Base-by-base conservation (phyloP, 2,888 invertebrate species). In the Drepanosiphum platanoidis region DNA sequence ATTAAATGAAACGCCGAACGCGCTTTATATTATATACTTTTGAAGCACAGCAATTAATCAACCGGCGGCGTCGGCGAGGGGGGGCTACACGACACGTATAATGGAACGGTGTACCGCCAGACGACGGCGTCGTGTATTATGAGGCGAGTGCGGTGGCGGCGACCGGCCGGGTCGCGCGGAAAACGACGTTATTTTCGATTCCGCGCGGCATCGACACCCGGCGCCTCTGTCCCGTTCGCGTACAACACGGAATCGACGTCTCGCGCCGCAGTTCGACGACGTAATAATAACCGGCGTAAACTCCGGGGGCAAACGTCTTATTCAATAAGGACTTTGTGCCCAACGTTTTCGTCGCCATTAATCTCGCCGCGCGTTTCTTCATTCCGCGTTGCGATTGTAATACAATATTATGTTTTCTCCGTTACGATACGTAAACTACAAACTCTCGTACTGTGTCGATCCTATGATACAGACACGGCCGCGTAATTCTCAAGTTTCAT, bases 1-100 rank as follows among this genome's bases (percentile, higher is more conserved):
- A 70, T 80, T 70, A 80, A 70, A 70, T 34, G 80, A 80, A 80
- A 80, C 80, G 70, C 80, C 80, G 70, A 80, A 80, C 70, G 36
- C 30, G 70, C 70, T 52, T n/a, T n/a, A n/a, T n/a, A n/a, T n/a
- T 61, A 61, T 61, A 61, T 61, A 27, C 27, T 70, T 58, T 58
- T 58, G 70, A 70, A 70, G 11, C 80, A 11, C 70, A 52, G 52
- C 70, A 36, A 80, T 80, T 80, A 80, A 80, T 80, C 80, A 80
- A 80, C 36, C 36, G 22, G 1, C 9, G 68, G 11, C 13, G 61
- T 27, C 1, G 64, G 68, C 34, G 15, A 5, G 5, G 7, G 18
- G 5, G 7, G 32, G n/a, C n/a, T n/a, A n/a, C 13, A 68, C 68
- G 68, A 15, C 18, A 34, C 34, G 7, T n/a, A 36, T 75, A 75